Evolutionary conservation across 2,113 vertebrate species (phyloP).

Genomic region (Marmota monax): DNA sequence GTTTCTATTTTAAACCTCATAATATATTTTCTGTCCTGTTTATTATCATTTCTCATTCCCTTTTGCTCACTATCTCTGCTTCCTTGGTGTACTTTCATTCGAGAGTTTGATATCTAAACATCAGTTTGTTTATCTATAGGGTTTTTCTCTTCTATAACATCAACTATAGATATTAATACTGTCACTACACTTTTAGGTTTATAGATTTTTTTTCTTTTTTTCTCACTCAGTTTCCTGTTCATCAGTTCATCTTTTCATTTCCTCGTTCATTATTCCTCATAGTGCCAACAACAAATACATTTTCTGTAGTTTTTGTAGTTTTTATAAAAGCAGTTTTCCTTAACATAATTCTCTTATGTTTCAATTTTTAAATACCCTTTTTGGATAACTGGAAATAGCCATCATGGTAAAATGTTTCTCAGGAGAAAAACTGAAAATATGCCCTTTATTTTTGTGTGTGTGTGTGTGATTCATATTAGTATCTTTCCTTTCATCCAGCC

Average conservation of each 20-base stretch:
- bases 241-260: constrained; percentile 2
- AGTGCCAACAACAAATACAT: not conserved
- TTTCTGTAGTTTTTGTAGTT: not conserved
- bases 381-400: not conserved
- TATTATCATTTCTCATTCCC: not conserved
- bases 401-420: not conserved
- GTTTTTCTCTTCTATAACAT: not conserved
- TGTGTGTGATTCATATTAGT: not conserved
- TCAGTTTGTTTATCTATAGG: not conserved
- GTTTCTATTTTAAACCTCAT: not conserved
- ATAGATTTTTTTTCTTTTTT: not conserved
- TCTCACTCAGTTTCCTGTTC: not conserved
- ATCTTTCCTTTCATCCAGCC: not conserved
- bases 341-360: not conserved
- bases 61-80: not conserved
- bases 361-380: not conserved
- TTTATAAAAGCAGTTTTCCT: not conserved
- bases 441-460: not conserved
- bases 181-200: not conserved
- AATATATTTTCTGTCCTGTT: not conserved
- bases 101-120: not conserved
- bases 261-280: not conserved
- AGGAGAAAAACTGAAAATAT: not conserved
- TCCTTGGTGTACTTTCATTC: not conserved
- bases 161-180: not conserved